Percentiles rank a stretch among this genome's conserved stretches.
phyloP scores from a whole-genome alignment of 2,113 vertebrate species.

The Egretta garzetta region DNA sequence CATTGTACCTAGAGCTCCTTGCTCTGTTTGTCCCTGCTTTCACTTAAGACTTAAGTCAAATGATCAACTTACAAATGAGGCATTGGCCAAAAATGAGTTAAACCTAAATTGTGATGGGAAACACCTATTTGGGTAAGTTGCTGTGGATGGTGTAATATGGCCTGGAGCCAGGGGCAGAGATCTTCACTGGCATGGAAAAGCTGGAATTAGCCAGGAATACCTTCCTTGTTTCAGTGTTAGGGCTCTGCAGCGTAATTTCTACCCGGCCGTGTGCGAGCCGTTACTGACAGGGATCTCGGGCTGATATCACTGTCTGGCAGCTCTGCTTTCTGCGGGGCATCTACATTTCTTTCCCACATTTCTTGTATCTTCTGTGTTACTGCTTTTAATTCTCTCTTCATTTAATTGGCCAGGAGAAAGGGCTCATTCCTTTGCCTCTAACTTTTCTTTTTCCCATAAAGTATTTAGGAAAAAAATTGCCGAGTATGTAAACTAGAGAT shows the following conservation, averaged over 20 bases:
- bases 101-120: not conserved
- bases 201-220: not conserved
- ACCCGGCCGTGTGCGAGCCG: fast-evolving
- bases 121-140: not conserved
- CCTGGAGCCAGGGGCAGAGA: not conserved
- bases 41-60: not conserved
- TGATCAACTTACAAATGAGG: not conserved
- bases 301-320: not conserved
- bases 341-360: not conserved
- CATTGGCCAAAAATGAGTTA: not conserved
- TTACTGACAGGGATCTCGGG: fast-evolving
- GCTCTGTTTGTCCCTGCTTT: not conserved
- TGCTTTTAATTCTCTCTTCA: not conserved
- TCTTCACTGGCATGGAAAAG: not conserved
- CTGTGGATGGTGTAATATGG: not conserved
- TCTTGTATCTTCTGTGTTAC: not conserved
- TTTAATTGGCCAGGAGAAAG: conserved; percentile 27
- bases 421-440: conserved; percentile 46
- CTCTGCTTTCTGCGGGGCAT: not conserved
- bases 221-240: fast-evolving
- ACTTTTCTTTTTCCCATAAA: conserved; percentile 57
- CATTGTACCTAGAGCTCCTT: fast-evolving
- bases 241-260: not conserved
- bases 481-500: conserved; percentile 80
- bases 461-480: conserved; percentile 73